Evolutionary conservation across 2,113 vertebrate species (phyloP).

Genomic region (Apteryx mantelli): DNA sequence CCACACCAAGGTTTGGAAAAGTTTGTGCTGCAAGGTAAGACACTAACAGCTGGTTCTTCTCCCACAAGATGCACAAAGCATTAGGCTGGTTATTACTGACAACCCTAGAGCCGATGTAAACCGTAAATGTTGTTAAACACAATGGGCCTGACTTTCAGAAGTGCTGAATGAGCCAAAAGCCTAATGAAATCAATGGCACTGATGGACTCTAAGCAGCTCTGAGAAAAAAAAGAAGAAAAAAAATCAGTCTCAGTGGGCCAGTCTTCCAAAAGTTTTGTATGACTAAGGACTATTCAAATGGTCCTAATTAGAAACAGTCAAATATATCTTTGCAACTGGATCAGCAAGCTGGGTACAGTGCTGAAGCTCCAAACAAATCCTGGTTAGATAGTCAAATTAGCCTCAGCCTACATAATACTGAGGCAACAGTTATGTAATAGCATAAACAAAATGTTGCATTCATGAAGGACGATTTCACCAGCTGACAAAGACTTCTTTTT

Average conservation of each 20-base stretch:
- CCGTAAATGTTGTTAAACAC: background rate
- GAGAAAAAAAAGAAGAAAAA: background rate
- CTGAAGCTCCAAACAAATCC: background rate
- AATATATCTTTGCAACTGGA: background rate
- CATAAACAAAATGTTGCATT: conserved; percentile 7
- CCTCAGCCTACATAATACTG: background rate
- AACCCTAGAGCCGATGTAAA: fast-evolving
- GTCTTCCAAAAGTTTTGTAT: background rate
- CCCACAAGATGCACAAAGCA: background rate
- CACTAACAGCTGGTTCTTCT: fast-evolving
- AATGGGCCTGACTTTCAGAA: background rate
- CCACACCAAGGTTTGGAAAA: background rate
- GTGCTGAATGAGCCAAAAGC: background rate
- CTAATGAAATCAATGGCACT: background rate
- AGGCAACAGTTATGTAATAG: conserved; percentile 34
- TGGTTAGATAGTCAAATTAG: background rate
- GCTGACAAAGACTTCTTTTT: conserved; percentile 35
- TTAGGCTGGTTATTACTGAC: background rate
- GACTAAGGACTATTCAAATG: background rate
- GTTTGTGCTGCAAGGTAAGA: fast-evolving
- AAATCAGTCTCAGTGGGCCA: background rate
- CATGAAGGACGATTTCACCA: background rate
- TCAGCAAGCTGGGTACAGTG: background rate
- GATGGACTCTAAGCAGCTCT: background rate
- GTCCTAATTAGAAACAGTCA: background rate